Evolutionary conservation across 2,888 invertebrate species (phyloP), one percentile per base, ranked within the genome.

Genomic region (Pemphredon lugubris): DNA sequence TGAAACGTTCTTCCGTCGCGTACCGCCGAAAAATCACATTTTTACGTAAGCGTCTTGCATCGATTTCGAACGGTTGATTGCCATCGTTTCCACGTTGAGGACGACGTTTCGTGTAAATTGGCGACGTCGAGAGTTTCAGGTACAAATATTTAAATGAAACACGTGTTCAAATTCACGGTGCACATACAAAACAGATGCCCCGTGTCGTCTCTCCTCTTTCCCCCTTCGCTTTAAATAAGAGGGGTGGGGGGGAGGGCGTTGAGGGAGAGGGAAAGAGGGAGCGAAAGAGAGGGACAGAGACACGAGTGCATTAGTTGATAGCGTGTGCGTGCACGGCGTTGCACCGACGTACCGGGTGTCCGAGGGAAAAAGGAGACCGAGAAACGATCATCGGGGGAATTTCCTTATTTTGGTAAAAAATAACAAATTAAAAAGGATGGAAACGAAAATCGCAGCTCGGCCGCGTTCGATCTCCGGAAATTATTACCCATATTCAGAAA

Each of bases 161-260:
- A 85, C 84, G 82, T 86, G 84, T 82, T 80, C 75, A 75, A 82
- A 84, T 82, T 84, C 79, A 75, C 77, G 80, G 59, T 75, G 73
- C 77, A 81, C 84, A 79, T 81, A 83, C 76, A 78, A 82, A 86
- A 83, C 81, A 77, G 75, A 79, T 72, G 79, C 74, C 58, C 58
- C 47, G 21, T 51, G 48, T 60, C 37, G 30, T 45, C 5, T 26
- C 16, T 26, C 21, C 63, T 14, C 47, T 30, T 54, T 18, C 58
- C 39, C 57, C 47, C 45, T 20, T 55, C 55, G 45, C 61, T 64
- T 42, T 18, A 34, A 7, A 18, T 1, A 26, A 30, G 23, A 34
- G 11, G n/a, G n/a, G n/a, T n/a, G n/a, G n/a, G n/a, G n/a, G n/a
- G n/a, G n/a, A n/a, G n/a, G n/a, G n/a, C n/a, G n/a, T n/a, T n/a